Percentiles rank a stretch among this genome's conserved stretches.
These are phyloP conservation scores for Eilema sororculum DNA, from an alignment of 2,888 invertebrate species.

Conservation along the genomic window DNA sequence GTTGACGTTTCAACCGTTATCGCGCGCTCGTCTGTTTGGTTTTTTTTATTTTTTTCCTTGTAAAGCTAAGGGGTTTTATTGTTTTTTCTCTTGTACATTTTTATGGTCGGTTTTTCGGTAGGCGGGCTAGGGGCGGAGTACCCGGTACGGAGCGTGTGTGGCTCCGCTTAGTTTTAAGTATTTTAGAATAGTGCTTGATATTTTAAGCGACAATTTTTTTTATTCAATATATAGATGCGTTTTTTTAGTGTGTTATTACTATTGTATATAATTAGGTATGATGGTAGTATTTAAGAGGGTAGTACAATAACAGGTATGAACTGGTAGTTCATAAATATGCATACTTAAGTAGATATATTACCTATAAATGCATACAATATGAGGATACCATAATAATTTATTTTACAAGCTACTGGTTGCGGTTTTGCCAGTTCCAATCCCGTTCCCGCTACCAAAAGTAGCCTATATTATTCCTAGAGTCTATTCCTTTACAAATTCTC, in stretches of 20 bases:
- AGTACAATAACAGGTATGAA: no score
- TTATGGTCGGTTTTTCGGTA: conserved; percentile 81
- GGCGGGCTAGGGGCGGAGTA: conserved; percentile 79
- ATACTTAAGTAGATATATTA: no score
- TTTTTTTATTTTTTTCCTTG: conserved; percentile 61
- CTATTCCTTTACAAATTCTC: no score
- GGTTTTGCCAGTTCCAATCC: no score
- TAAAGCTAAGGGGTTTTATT: conserved; percentile 76
- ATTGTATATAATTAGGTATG: not conserved
- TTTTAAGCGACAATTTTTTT: conserved; percentile 21
- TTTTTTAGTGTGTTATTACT: not conserved
- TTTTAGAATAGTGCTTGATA: conserved; percentile 25
- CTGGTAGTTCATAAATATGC: no score
- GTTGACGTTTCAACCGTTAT: conserved; percentile 46
- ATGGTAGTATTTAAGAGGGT: not conserved
- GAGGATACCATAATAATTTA: no score
- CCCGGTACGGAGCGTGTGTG: conserved; percentile 54
- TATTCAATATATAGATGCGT: not conserved
- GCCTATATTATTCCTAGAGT: no score
- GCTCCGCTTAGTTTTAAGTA: conserved; percentile 56
- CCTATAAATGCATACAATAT: no score
- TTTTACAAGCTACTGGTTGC: no score
- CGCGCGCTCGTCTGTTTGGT: conserved; percentile 56
- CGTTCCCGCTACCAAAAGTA: no score
- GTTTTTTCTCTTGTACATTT: conserved; percentile 75